Evolutionary conservation across 2,797 vertebrate genomes (phyloP).

Genomic region (Micropoecilia bifurca): DNA sequence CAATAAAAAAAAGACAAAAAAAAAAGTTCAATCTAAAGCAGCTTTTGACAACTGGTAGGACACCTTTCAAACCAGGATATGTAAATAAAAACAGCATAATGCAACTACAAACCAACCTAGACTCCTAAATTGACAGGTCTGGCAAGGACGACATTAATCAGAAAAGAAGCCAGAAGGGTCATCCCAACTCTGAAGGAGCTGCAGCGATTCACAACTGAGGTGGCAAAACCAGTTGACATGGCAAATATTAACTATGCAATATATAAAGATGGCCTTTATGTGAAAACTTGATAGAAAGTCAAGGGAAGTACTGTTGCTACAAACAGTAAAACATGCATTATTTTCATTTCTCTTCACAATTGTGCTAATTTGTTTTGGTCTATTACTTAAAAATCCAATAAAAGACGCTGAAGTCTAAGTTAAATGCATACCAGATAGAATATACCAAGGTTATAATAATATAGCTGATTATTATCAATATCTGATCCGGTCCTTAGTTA

Average conservation of each 20-base stretch:
- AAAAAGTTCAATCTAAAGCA: neutral
- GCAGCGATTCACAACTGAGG: neutral
- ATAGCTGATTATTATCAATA: neutral
- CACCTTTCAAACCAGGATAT: neutral
- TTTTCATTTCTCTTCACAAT: neutral
- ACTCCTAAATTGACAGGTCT: neutral
- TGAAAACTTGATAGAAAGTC: neutral
- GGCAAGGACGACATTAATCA: neutral
- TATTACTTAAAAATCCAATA: neutral
- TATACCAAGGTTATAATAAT: neutral
- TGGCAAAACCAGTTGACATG: neutral
- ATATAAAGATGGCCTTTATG: neutral
- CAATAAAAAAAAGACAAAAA: neutral
- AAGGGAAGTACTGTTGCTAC: neutral
- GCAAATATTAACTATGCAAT: neutral
- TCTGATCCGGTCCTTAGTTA: neutral
- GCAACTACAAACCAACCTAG: neutral
- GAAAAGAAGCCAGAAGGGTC: neutral
- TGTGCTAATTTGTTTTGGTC: neutral
- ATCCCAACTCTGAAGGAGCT: neutral
- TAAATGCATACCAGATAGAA: neutral
- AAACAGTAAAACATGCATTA: neutral
- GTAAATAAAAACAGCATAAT: neutral
- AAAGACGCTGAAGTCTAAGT: neutral
- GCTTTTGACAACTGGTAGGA: neutral